phyloP scores from a whole-genome alignment of 2,113 vertebrate genomes.

The Chionomys nivalis region DNA sequence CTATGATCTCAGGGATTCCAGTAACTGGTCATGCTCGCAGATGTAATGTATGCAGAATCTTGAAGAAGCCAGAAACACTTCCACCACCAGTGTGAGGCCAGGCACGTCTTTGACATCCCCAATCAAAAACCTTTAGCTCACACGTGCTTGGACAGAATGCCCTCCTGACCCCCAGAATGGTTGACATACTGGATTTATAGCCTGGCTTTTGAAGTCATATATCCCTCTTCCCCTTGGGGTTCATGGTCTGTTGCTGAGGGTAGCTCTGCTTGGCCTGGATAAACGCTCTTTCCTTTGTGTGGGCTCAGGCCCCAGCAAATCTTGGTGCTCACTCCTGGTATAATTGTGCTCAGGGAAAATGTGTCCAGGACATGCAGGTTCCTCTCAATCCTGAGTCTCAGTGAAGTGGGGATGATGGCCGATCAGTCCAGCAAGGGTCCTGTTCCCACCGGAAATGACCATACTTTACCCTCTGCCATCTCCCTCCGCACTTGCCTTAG shows the following conservation, averaged over 20 bases:
- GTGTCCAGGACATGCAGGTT: background rate
- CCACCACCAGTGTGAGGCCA: background rate
- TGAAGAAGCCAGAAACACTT: background rate
- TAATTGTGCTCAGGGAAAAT: accelerated
- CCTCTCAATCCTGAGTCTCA: too few species aligned
- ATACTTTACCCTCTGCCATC: accelerated
- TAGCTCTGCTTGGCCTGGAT: background rate
- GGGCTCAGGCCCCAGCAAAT: accelerated
- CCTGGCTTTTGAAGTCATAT: background rate
- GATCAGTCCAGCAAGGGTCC: background rate
- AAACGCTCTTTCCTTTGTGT: background rate
- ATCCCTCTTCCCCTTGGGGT: background rate
- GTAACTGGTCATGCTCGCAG: background rate
- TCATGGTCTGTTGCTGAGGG: background rate
- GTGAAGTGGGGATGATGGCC: too few species aligned
- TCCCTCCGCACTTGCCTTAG: background rate
- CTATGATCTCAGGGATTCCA: background rate
- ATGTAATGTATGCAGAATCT: background rate
- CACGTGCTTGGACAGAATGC: background rate
- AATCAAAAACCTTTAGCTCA: background rate
- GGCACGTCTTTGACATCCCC: background rate
- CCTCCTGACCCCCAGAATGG: accelerated
- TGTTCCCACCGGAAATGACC: background rate
- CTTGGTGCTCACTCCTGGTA: background rate
- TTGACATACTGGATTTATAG: background rate